Evolutionary conservation across 2,113 vertebrate species (phyloP), one percentile per base, ranked within the genome.

Genomic region (Xiphorhynchus elegans): DNA sequence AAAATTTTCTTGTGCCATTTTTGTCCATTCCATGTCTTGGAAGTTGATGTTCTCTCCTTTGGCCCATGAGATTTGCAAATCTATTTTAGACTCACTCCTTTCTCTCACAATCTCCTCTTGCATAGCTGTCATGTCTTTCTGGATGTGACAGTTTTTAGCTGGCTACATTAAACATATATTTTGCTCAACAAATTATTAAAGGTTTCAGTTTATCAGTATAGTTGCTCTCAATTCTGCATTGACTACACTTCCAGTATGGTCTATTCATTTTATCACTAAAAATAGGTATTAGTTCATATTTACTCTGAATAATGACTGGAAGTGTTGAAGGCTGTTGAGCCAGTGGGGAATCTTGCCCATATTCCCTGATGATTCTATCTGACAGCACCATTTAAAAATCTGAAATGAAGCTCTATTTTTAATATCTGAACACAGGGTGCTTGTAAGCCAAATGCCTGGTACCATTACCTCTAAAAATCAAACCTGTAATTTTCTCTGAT

Each of bases 401-500:
- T 79, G 42, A 72, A 93, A 80, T 19, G 33, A 1, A 2, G 4
- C 3, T 33, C 37, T 81, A 19, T 80, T 86, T 95, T 90, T 88
- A 68, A 59, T 67, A 67, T n/a, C 39, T 77, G 88, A 86, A 67
- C 56, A 73, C 0, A 5, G 14, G 8, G 23, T 76, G 4, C 42
- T 89, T 77, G 15, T 47, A 55, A 59, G 55, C 84, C 76, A 96
- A 89, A 89, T 89, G 31, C 10, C 37, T 81, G 26, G 42, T 92
- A 46, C 40, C n/a, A 50, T 60, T 84, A 66, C 46, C 13, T 88
- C 63, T 90, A 90, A 83, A 70, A 93, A 84, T 81, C 46, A 92
- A 92, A 90, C 68, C 29, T 50, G 14, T 44, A 86, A 83, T 95
- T 93, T 95, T 90, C 82, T 86, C 50, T 88, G 89, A 90, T 88